Conservation (phyloP, 1,140 invertebrate genomes). For the Brachionus rotundiformis region DNA sequence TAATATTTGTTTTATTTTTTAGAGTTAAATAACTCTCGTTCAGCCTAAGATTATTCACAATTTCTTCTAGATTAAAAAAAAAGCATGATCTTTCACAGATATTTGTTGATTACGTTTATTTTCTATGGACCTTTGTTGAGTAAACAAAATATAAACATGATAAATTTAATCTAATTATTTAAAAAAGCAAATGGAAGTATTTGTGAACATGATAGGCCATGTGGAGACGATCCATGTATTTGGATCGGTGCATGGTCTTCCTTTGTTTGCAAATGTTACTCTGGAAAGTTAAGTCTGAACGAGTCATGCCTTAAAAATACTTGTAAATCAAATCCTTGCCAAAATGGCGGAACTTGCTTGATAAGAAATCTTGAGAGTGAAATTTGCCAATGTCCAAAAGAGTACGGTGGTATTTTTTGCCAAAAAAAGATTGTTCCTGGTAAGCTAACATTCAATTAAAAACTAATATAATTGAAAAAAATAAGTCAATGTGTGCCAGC, state of each 20-base stretch:
- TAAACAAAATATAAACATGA: not conserved
- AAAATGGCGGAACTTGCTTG: not conserved
- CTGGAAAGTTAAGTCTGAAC: not conserved
- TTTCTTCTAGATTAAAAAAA: not conserved
- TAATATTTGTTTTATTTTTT: not conserved
- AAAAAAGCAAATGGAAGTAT: not conserved
- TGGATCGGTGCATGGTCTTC: conserved; percentile 36
- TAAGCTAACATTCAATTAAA: not conserved
- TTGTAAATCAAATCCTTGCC: not conserved
- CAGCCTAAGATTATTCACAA: not conserved
- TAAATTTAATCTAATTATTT: not conserved
- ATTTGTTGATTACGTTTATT: not conserved
- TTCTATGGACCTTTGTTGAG: not conserved
- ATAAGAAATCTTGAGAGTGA: not conserved
- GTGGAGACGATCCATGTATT: not conserved
- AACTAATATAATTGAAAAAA: not conserved
- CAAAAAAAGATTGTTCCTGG: not conserved
- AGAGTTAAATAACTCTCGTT: too few relatives aligned
- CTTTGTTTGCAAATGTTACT: conserved; percentile 10
- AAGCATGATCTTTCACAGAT: not conserved
- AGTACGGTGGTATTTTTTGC: not conserved
- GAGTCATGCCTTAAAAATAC: not conserved
- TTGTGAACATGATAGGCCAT: not conserved
- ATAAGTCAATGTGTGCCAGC: not conserved
- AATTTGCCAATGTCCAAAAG: not conserved